These are phyloP conservation scores for Leptodactylus fuscus DNA, from an alignment of 2,113 vertebrate genomes.

Conservation along the genomic window DNA sequence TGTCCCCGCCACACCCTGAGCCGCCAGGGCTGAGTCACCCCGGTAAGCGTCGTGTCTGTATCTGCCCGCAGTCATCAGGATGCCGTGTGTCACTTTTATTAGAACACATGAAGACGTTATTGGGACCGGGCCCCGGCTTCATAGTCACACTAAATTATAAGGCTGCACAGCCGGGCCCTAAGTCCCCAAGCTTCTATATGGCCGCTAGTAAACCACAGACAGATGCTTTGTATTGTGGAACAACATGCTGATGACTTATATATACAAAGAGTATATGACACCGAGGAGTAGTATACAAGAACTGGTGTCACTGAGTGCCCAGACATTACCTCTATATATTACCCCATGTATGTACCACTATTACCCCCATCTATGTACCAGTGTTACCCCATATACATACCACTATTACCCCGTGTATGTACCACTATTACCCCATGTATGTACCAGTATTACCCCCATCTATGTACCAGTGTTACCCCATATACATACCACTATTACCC, in stretches of 20 bases:
- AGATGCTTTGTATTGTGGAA: no score
- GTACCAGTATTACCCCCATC: background rate
- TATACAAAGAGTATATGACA: background rate
- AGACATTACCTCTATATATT: no score
- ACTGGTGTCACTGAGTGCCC: no score
- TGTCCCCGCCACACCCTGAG: constrained; percentile 26
- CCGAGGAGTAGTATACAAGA: background rate
- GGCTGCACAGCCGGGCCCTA: background rate
- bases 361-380: no score
- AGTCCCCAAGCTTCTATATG: background rate
- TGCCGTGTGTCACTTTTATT: background rate
- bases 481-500: background rate
- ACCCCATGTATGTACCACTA: no score
- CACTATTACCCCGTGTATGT: no score
- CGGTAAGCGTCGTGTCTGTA: no score
- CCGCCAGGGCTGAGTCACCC: background rate
- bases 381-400: no score
- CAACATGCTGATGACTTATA: no score
- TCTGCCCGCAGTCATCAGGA: no score
- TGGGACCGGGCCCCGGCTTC: no score
- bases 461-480: background rate
- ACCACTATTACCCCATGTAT: background rate
- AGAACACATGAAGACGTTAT: background rate
- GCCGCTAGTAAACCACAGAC: background rate
- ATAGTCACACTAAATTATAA: background rate